Base-by-base conservation (phyloP, 2,113 vertebrate genomes). In the Heliornis fulica region DNA sequence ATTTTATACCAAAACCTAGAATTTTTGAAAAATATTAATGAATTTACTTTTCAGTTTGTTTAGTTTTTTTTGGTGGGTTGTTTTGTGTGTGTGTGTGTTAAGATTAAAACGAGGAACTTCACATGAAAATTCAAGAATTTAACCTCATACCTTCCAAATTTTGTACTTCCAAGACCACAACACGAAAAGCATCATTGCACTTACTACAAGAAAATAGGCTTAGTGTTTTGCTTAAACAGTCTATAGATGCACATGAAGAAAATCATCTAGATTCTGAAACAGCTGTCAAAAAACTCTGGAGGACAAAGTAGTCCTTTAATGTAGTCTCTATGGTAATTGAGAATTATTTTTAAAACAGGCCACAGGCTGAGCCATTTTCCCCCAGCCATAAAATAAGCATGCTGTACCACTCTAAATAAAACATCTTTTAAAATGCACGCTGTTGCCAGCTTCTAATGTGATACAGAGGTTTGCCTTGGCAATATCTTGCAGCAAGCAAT, bases 341-440 rank as follows among this genome's bases (percentile, higher is more conserved):
- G 46, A 92, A 74, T 89, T 91, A 78, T 81, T 89, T 92, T 87
- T 93, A 60, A 77, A 92, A 83, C 36, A 74, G 64, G 59, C 68
- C 65, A 66, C 13, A 87, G 38, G 66, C 38, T 19, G 79, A 93
- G 77, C 64, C 21, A 45, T 76, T 85, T 68, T 46, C 46, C 38
- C 26, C 31, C 70, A 95, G 65, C 31, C 79, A 78, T 46, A 84
- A 87, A 91, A 40, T 32, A 75, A 90, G 61, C 41, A 85, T 19
- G n/a, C 25, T 79, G 56, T 43, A 68, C 36, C 25, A 43, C 36
- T 79, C 74, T 91, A 85, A 94, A 71, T 65, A 84, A 84, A 69
- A 36, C 32, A 57, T 56, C 21, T 91, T 90, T 53, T 26, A 87
- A 94, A 90, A 74, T 6, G 57, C 4, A 5, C 18, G 41, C 59